Evolutionary conservation across 2,797 vertebrate species (phyloP), one percentile per base, ranked within the genome.

Genomic region (Ataeniobius toweri): DNA sequence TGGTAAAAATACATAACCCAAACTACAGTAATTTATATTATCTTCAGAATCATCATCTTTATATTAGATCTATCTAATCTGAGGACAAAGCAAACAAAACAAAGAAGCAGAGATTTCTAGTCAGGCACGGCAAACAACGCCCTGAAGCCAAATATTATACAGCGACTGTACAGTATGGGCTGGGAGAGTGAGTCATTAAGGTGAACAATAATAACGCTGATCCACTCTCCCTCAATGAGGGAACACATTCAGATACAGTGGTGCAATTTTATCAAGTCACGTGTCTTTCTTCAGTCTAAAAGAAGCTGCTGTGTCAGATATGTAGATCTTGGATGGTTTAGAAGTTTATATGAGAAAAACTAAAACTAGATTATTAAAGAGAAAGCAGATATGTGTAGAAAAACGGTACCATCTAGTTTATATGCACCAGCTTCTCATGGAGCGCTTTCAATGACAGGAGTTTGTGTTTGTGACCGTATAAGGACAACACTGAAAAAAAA

Each of bases 21-120:
- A 78, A 79, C 70, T 79, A 90, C 55, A 61, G 71, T 28, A 74
- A 76, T 83, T 86, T 83, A 88, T 84, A 88, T 86, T 84, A 88
- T 82, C 90, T 82, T 89, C 82, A 77, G 59, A 83, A 82, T 88
- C 77, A 87, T 83, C 46, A 79, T 28, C 55, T 76, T 90, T 89
- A 89, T 84, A 91, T 88, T 89, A 88, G 73, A 90, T 86, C 87
- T 70, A 85, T 83, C 41, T 71, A 18, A 80, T 79, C 79, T 7
- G 46, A 39, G 36, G 56, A 87, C 31, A 70, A 78, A 88, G 80
- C 50, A 79, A 82, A 81, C 18, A 84, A 85, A 80, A 70, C 4
- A 72, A 67, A 75, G 26, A 73, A 79, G 46, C 50, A 16, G 36
- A 81, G 51, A 36, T 76, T 36, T 87, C 78, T 44, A 80, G 73